Evolutionary conservation across 2,113 vertebrate genomes (phyloP), one percentile per base, ranked within the genome.

Genomic region (Morone saxatilis): DNA sequence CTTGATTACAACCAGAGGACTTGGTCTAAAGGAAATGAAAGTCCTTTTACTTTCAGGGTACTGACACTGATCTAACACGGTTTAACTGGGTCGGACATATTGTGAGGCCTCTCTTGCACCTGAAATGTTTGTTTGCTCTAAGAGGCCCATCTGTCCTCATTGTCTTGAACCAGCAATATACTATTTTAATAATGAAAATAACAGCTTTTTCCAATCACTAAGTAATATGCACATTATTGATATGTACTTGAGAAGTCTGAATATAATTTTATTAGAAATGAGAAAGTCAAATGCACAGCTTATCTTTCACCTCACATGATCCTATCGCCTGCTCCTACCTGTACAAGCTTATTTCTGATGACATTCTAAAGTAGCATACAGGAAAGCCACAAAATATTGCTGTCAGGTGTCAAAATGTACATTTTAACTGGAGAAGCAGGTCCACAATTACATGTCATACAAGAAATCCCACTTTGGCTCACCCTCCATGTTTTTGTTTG

Each of bases 401-500:
- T 51, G 0, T 22, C 19, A 43, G n/a, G 2, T 47, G 31, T 17
- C 45, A 69, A 60, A 71, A 43, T 2, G n/a, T 45, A 4, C 9
- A 48, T 36, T 69, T 38, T 43, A 63, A 50, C 16, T 25, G 22
- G 19, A 45, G 0, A 69, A 20, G 47, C 19, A 73, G 31, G 11
- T 61, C 19, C 19, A 38, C 7, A 75, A 51, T 45, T 8, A 40
- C 12, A 54, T 3, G 4, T 71, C 40, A 45, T 12, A 50, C 0
- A 22, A 59, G 17, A 76, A 67, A 71, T 59, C 7, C 6, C 20
- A 43, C 48, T 82, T 47, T 72, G 31, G 17, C 95, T 95, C 83
- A 96, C 95, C 95, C 92, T 88, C 91, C 91, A 4, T 92, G 90
- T 81, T 94, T 95, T 60, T 87, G 83, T 20, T 90, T 87, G 50